Conservation (phyloP, 2,797 vertebrate genomes). For the Myotis myotis region DNA sequence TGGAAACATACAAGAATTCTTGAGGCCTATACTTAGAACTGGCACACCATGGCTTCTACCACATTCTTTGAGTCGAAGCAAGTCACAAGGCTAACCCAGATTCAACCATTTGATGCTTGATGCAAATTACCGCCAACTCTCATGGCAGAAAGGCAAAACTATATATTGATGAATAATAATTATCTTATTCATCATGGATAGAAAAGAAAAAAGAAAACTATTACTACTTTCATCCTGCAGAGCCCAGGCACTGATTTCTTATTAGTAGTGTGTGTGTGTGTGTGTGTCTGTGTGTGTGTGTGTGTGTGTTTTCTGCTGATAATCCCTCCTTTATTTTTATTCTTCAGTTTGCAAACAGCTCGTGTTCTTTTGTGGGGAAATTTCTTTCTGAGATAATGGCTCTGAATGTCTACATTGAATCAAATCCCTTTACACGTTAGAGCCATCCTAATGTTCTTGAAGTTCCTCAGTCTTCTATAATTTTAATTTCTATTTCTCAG, state of each 20-base stretch:
- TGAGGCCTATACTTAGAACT: background rate
- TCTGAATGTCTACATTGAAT: background rate
- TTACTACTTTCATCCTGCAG: background rate
- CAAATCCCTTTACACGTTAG: background rate
- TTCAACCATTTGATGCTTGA: background rate
- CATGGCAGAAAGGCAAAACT: background rate
- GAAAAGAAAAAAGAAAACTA: background rate
- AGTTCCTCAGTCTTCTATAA: background rate
- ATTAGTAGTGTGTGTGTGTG: background rate
- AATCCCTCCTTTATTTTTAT: background rate
- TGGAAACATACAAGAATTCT: background rate
- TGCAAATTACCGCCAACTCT: background rate
- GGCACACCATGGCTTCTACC: background rate
- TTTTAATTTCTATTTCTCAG: constrained; percentile 16
- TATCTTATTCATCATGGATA: background rate
- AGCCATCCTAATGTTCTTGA: background rate
- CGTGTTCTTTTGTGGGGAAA: background rate
- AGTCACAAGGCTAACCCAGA: background rate
- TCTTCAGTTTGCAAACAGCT: background rate
- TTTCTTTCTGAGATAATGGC: background rate
- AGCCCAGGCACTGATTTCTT: background rate
- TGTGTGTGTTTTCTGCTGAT: background rate
- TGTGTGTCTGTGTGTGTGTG: too few species aligned
- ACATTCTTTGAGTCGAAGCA: background rate
- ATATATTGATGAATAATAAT: background rate